These are phyloP conservation scores for Chroicocephalus ridibundus DNA, from an alignment of 2,113 vertebrate genomes.

Conservation along the genomic window DNA sequence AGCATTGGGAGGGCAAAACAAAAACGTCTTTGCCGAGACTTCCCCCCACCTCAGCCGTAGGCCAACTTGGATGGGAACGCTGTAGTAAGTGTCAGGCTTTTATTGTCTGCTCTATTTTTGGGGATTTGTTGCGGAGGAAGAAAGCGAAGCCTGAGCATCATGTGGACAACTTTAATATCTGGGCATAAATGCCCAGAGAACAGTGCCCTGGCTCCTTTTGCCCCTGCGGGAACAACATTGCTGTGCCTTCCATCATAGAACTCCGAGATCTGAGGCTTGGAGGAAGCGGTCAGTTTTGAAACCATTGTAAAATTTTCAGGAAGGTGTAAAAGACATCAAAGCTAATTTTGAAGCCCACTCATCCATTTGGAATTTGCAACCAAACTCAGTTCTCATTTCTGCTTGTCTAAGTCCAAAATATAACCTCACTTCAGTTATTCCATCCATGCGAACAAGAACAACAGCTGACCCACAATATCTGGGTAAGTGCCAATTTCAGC, in stretches of 20 bases:
- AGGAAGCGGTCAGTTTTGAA: background rate
- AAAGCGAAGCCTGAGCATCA: background rate
- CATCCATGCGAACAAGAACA: background rate
- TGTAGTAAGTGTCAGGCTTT: conserved; percentile 5
- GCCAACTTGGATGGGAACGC: conserved; percentile 1
- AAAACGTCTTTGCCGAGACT: background rate
- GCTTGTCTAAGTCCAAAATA: background rate
- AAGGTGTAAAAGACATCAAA: background rate
- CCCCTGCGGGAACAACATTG: background rate
- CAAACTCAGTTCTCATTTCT: background rate
- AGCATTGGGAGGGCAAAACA: background rate
- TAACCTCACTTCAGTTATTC: background rate
- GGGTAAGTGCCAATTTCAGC: background rate
- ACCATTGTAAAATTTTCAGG: background rate
- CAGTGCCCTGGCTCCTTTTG: background rate
- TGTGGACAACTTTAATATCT: background rate
- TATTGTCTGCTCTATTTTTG: background rate
- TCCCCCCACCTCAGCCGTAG: background rate
- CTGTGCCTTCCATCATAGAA: background rate
- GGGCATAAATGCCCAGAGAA: background rate
- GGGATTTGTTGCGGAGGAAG: background rate
- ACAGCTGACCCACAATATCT: background rate
- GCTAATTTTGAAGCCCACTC: background rate
- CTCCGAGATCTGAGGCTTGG: background rate
- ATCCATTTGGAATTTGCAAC: background rate